phyloP scores from a whole-genome alignment of 2,113 vertebrate genomes.

The Passer domesticus region DNA sequence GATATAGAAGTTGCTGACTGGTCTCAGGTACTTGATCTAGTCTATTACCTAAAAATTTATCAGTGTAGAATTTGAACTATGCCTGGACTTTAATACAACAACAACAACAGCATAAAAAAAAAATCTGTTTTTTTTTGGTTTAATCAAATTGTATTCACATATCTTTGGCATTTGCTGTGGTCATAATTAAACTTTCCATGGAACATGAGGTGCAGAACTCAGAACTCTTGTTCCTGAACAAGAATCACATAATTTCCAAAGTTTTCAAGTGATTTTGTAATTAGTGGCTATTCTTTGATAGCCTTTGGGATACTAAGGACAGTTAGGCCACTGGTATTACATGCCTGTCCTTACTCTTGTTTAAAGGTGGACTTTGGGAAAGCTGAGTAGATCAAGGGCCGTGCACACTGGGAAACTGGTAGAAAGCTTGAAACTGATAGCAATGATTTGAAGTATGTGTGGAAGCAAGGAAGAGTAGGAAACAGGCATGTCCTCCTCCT shows the following conservation, averaged over 20 bases:
- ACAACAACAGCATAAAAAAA: neutral
- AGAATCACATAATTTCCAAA: neutral
- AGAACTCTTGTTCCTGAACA: neutral
- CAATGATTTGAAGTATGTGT: neutral
- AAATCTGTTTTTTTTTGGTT: neutral
- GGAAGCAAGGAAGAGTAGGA: neutral
- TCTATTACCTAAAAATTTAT: neutral
- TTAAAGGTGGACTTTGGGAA: neutral
- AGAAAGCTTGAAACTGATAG: neutral
- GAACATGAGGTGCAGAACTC: neutral
- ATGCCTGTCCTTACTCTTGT: neutral
- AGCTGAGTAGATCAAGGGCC: neutral
- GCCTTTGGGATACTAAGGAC: neutral
- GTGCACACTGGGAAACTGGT: neutral
- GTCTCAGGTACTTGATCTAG: neutral
- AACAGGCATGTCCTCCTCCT: neutral
- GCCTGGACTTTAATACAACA: neutral
- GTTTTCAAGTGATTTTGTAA: neutral
- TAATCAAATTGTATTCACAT: neutral
- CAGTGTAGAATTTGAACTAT: neutral
- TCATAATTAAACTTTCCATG: neutral
- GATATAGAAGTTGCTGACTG: neutral
- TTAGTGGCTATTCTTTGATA: neutral
- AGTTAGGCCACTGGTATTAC: neutral
- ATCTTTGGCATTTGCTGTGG: neutral